Percentiles rank a stretch among this genome's conserved stretches.
These are phyloP conservation scores for Gastrophysa polygoni DNA, from an alignment of 2,888 invertebrate species.

Conservation along the genomic window DNA sequence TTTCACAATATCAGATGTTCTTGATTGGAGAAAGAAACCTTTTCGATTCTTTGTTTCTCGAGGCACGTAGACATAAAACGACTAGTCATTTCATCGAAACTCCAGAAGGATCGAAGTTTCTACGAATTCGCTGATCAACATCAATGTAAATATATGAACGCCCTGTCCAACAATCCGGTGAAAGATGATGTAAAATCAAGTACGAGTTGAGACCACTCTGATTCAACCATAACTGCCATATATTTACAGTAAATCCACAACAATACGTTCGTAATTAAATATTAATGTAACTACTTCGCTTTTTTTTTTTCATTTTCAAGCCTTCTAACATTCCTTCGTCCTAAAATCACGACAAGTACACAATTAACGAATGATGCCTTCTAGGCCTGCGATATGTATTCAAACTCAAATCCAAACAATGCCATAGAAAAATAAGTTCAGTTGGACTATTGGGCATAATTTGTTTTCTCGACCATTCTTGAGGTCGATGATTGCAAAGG, in stretches of 20 bases:
- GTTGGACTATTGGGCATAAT: no score
- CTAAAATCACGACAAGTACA: conserved; percentile 36
- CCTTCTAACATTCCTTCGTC: conserved; percentile 31
- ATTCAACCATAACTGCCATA: conserved; percentile 21
- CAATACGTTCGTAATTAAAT: conserved; percentile 36
- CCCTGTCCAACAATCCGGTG: background rate
- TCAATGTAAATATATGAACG: conserved; percentile 9
- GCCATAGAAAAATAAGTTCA: conserved; percentile 1
- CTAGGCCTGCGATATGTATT: conserved; percentile 49
- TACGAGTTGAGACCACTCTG: background rate
- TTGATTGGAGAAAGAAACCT: conserved; percentile 8
- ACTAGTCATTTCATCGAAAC: background rate
- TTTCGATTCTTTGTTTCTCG: conserved; percentile 6
- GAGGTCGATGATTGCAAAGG: background rate
- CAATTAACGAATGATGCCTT: conserved; percentile 40
- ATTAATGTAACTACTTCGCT: conserved; percentile 37
- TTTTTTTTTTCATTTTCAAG: conserved; percentile 37
- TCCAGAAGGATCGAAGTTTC: background rate
- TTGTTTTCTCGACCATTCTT: no score
- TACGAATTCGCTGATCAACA: conserved; percentile 7
- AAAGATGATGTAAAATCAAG: no score
- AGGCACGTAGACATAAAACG: conserved; percentile 19
- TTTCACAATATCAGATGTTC: conserved; percentile 18
- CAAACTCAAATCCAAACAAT: conserved; percentile 1
- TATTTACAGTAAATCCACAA: conserved; percentile 50